Base-by-base conservation (phyloP, 2,113 vertebrate species). In the Marcusenius ussheri region DNA sequence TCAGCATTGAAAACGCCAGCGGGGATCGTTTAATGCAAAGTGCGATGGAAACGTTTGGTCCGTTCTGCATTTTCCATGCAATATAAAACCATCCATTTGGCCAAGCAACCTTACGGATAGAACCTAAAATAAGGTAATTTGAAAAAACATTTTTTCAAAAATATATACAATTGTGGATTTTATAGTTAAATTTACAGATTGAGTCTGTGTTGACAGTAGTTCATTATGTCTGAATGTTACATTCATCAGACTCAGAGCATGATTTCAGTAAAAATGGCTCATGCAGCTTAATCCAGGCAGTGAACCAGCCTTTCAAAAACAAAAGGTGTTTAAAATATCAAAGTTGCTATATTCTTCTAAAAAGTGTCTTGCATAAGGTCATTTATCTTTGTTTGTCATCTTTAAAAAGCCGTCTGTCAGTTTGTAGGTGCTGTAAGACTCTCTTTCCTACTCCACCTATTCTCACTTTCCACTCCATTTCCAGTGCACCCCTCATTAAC, bases 341-440 rank as follows among this genome's bases (percentile, higher is more conserved):
- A 47, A 83, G 70, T 83, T 47, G 42, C 9, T 47, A 84, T n/a
- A 84, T 47, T 46, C 21, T 83, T 46, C 39, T 46, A 46, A 84
- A 42, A 47, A 9, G 21, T 84, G 45, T 46, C 83, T 24, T 84
- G 83, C 83, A 84, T 47, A 47, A 11, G 74, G 35, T 84, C 3
- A 47, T 84, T 46, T 24, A 46, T 47, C 83, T 46, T 46, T 39
- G 1, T 17, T 47, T 45, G 19, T 47, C 19, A n/a, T 46, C 19
- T 21, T 91, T 89, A 89, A 90, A 77, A 90, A 70, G 90, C 45
- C 90, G 89, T 13, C 50, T 83, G 84, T 92, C 91, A 91, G 91
- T 92, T 90, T 35, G 83, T 90, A 92, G 92, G 89, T 92, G 93
- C 90, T 91, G 91, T 88, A 93, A 92, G 93, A 92, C 91, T 92